Conservation (phyloP, 2,888 invertebrate genomes). For the Formica aserva region DNA sequence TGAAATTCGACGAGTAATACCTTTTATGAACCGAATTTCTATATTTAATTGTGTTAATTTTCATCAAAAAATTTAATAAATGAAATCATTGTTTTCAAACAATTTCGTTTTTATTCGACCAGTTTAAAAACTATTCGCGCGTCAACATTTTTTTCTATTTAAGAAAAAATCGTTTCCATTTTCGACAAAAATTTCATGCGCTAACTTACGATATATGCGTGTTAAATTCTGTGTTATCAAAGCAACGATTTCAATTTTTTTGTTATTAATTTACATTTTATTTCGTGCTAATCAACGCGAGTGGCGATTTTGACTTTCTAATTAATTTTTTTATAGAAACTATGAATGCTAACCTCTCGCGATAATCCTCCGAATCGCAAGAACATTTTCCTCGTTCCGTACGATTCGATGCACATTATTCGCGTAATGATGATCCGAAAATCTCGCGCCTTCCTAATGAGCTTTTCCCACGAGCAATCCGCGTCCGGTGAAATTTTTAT, state of each 20-base stretch:
- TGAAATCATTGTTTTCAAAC: background rate
- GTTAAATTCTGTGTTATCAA: slow-evolving; percentile 13
- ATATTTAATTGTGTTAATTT: background rate
- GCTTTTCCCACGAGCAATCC: slow-evolving; percentile 44
- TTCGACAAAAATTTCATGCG: background rate
- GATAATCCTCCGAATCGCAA: slow-evolving; percentile 30
- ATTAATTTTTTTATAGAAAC: slow-evolving; percentile 36
- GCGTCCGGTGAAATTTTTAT: slow-evolving; percentile 18
- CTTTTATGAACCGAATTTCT: background rate
- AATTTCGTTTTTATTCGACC: background rate
- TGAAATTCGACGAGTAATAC: background rate
- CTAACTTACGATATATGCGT: background rate
- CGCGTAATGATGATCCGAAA: slow-evolving; percentile 71
- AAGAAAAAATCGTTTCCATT: background rate
- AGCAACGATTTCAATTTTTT: background rate
- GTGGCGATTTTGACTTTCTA: slow-evolving; percentile 40
- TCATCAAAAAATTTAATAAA: background rate
- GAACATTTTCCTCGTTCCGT: slow-evolving; percentile 14
- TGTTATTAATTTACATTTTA: slow-evolving; percentile 20
- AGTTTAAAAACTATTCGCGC: background rate
- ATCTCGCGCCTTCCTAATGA: slow-evolving; percentile 65
- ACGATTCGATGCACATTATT: slow-evolving; percentile 59
- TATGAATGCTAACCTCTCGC: slow-evolving; percentile 35
- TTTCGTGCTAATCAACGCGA: slow-evolving; percentile 5
- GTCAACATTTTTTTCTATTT: background rate